These are phyloP conservation scores for Pseudomyrmex dendroicus DNA, from an alignment of 1,140 invertebrate species.

Conservation along the genomic window DNA sequence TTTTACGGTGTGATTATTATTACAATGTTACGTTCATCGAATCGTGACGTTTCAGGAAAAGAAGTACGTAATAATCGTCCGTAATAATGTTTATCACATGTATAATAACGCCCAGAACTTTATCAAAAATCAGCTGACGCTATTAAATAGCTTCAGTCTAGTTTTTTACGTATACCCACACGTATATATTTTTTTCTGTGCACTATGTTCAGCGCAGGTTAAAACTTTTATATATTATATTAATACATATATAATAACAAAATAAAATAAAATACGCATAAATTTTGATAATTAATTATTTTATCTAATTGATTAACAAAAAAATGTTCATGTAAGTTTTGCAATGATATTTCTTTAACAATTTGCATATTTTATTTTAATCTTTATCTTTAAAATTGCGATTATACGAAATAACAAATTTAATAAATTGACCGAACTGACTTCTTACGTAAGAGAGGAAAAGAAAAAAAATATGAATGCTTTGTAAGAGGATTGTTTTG, in stretches of 20 bases:
- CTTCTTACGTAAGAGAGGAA: too few species aligned
- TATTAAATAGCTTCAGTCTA: not conserved
- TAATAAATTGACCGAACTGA: too few species aligned
- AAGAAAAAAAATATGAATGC: not conserved
- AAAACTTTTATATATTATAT: not conserved
- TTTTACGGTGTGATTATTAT: constrained; percentile 27
- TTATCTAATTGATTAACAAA: not conserved
- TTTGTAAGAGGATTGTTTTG: not conserved
- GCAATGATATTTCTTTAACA: too few species aligned
- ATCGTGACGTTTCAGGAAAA: constrained; percentile 11
- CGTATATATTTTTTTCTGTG: not conserved
- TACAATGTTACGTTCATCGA: not conserved
- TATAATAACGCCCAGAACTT: not conserved
- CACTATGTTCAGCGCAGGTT: not conserved
- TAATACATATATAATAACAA: too few species aligned
- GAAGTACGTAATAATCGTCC: not conserved
- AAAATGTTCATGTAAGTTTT: too few species aligned
- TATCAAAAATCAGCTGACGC: constrained; percentile 3
- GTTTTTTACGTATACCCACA: too few species aligned
- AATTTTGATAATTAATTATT: not conserved
- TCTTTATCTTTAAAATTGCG: too few species aligned
- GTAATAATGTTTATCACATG: constrained; percentile 14
- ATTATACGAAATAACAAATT: too few species aligned
- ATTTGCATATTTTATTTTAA: too few species aligned
- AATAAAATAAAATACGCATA: too few species aligned